These are phyloP conservation scores for Xanthorhoe designata DNA, from an alignment of 2,888 invertebrate species.

Conservation along the genomic window DNA sequence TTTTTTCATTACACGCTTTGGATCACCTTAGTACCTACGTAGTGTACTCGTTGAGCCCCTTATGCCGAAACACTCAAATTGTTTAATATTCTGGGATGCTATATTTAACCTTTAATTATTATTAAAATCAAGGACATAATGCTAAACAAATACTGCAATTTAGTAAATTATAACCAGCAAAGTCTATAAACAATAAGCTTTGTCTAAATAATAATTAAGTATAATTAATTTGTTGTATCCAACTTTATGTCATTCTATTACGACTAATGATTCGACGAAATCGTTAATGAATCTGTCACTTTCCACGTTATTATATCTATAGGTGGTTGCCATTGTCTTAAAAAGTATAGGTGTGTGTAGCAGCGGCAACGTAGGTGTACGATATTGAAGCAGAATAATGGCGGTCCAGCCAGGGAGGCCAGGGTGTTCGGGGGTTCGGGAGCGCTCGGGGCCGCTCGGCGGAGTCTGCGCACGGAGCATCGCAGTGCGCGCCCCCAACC, in stretches of 20 bases:
- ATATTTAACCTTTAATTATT: too few relatives aligned
- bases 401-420: constrained; percentile 45
- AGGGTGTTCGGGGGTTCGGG: constrained; percentile 58
- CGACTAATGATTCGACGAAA: not conserved
- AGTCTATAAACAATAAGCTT: too few relatives aligned
- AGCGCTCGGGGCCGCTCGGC: constrained; percentile 62
- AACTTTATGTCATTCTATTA: not conserved
- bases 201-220: too few relatives aligned
- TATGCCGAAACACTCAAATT: too few relatives aligned
- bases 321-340: not conserved
- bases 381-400: constrained; percentile 51
- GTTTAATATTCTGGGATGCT: too few relatives aligned
- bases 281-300: not conserved
- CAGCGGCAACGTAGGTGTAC: constrained; percentile 10
- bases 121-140: too few relatives aligned
- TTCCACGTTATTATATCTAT: constrained; percentile 4
- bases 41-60: too few relatives aligned
- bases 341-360: constrained; percentile 7
- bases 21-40: too few relatives aligned
- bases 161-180: too few relatives aligned
- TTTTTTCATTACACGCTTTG: too few relatives aligned
- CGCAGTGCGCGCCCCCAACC: constrained; percentile 64
- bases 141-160: too few relatives aligned
- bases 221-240: too few relatives aligned
- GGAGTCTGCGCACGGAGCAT: constrained; percentile 63